Base-by-base conservation (phyloP, 2,888 invertebrate species). In the Luperina nickerlii region DNA sequence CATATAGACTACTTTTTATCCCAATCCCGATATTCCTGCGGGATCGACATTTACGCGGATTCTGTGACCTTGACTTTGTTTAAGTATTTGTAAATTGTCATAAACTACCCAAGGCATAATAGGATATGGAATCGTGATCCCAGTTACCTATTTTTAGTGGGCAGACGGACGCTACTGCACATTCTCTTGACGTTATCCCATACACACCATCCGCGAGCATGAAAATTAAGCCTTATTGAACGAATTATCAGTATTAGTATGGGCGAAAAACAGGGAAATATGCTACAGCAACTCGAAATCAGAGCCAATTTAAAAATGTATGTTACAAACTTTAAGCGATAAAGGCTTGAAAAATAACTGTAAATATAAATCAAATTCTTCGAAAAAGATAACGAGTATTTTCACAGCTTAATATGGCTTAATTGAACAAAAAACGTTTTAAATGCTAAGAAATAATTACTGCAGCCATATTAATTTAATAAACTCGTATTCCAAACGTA, bases 381-480 rank as follows among this genome's bases (percentile, higher is more conserved):
- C 3, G 11, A 38, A 51, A 51, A 38, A 18, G 1, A 7, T 1
- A 74, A 27, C 6, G 38, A 18, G 68, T 54, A 69, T 69, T 69
- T 74, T 54, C 11, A 66, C 67, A 38, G 18, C 8, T 32, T 24
- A 66, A n/a, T 51, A 48, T 1, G 18, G n/a, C 48, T 67, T 38
- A 51, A 38, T 51, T n/a, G 32, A 18, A 51, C n/a, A 68, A 38
- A 32, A 72, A 66, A 9, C 45, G 9, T 73, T 48, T 32, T 32
- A 15, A n/a, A 51, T 74, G 51, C 67, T 67, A 18, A 38, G 32
- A 18, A 45, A 66, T 38, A 2, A 65, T 15, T 7, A 32, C 11
- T 66, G 1, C 48, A 48, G 18, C 11, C n/a, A n/a, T 18, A 45
- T 76, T 73, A 48, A 73, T 76, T 48, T 48, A 24, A 60, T 73